phyloP scores from a whole-genome alignment of 1,140 invertebrate species.

The Portunus trituberculatus region DNA sequence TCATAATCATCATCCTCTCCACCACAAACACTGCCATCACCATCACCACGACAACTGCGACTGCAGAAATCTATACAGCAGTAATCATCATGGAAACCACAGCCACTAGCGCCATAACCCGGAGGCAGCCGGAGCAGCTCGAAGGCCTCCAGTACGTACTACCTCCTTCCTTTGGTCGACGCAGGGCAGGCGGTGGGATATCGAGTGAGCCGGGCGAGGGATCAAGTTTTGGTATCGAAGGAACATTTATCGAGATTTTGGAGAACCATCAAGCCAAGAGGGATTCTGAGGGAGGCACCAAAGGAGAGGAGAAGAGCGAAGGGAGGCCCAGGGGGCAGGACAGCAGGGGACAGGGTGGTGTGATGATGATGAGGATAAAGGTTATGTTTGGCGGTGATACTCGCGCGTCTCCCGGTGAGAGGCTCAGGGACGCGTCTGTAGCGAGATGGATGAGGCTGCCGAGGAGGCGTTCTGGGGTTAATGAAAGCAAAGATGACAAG shows the following conservation, averaged over 20 bases:
- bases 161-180: neutral
- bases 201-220: slow-evolving; percentile 21
- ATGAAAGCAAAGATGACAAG: slow-evolving; percentile 22
- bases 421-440: neutral
- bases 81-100: neutral
- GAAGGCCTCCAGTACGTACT: neutral
- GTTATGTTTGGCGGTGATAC: neutral
- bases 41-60: neutral
- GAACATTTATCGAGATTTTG: slow-evolving; percentile 45
- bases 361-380: neutral
- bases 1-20: too few relatives aligned
- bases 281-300: slow-evolving; percentile 34
- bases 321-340: neutral
- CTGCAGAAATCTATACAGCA: neutral
- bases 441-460: neutral
- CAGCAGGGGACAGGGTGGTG: neutral
- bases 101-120: neutral
- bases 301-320: neutral
- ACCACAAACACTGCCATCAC: neutral
- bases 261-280: slow-evolving; percentile 40
- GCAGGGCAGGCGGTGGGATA: neutral
- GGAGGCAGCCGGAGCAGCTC: too few relatives aligned
- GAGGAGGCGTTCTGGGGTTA: slow-evolving; percentile 7
- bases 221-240: slow-evolving; percentile 38
- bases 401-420: neutral